A percentile compares a stretch with the other conserved stretches of the same genome.
Evolutionary conservation across 2,888 invertebrate genomes (phyloP).

Genomic region (Argyresthia albistria): DNA sequence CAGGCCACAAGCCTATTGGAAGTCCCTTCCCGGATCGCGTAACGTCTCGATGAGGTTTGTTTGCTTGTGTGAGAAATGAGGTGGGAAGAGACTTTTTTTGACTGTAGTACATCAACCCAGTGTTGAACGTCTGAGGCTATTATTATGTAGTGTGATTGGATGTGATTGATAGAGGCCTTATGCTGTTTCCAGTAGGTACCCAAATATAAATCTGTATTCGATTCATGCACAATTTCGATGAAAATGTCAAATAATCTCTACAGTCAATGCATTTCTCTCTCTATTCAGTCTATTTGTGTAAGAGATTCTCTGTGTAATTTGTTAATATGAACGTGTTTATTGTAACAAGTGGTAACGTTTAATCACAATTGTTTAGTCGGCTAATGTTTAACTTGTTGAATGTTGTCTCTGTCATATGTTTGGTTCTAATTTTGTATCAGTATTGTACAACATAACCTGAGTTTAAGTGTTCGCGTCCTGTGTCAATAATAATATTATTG

Average conservation of each 20-base stretch:
- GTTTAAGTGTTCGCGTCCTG: constrained; percentile 33
- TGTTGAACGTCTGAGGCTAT: not conserved
- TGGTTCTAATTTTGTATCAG: constrained; percentile 32
- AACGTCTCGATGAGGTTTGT: too few relatives aligned
- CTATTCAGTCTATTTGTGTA: too few relatives aligned
- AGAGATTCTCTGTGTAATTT: not conserved
- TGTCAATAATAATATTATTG: constrained; percentile 27
- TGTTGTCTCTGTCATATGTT: constrained; percentile 29
- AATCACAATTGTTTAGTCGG: not conserved
- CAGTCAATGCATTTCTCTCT: not conserved
- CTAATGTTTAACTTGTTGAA: constrained; percentile 37
- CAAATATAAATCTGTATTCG: too few relatives aligned
- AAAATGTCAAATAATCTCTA: too few relatives aligned
- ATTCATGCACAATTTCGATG: too few relatives aligned
- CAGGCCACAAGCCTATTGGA: too few relatives aligned
- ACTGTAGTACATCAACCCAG: too few relatives aligned
- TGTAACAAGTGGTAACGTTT: not conserved
- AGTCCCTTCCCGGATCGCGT: too few relatives aligned
- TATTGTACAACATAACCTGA: constrained; percentile 40
- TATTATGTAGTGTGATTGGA: not conserved
- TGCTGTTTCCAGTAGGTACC: too few relatives aligned
- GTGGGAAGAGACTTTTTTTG: not conserved
- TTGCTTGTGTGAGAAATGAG: not conserved
- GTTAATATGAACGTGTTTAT: not conserved
- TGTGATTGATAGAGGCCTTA: too few relatives aligned